Percentiles rank a stretch among this genome's conserved stretches.
These are phyloP conservation scores for Apeira syringaria DNA, from an alignment of 2,888 invertebrate species.

Conservation along the genomic window DNA sequence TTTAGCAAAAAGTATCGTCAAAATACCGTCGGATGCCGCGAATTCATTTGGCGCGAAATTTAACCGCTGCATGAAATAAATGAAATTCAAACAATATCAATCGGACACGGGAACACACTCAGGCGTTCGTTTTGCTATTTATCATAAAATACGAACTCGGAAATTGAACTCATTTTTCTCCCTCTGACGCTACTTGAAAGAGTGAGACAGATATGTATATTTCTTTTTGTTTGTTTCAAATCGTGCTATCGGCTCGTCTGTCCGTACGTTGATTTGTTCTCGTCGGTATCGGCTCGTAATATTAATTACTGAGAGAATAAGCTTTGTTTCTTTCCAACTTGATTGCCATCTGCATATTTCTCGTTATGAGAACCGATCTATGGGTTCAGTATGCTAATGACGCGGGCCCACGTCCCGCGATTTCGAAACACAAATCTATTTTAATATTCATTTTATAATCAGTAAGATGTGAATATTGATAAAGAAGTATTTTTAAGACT, in stretches of 20 bases:
- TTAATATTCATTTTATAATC: conserved; percentile 1
- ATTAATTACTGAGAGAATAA: conserved; percentile 73
- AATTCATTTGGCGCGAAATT: conserved; percentile 61
- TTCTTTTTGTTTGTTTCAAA: conserved; percentile 57
- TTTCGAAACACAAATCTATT: conserved; percentile 2
- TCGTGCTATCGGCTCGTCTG: conserved; percentile 62
- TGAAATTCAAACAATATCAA: conserved; percentile 74
- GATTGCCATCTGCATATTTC: conserved; percentile 53
- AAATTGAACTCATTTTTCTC: conserved; percentile 57
- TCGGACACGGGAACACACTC: conserved; percentile 74
- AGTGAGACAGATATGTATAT: conserved; percentile 40
- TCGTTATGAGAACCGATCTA: conserved; percentile 28
- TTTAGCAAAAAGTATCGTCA: conserved; percentile 5
- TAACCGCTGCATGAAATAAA: conserved; percentile 65
- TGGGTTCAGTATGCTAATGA: conserved; percentile 30
- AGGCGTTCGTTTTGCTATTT: conserved; percentile 66
- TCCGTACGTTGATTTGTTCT: conserved; percentile 68
- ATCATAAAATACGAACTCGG: conserved; percentile 71
- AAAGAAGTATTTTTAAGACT: conserved; percentile 5
- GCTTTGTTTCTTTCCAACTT: conserved; percentile 60
- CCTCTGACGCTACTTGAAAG: conserved; percentile 32
- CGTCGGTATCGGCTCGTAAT: conserved; percentile 64
- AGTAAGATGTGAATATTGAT: conserved; percentile 2
- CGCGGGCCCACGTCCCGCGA: background rate
- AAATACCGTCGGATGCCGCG: conserved; percentile 27